These are phyloP conservation scores for Discoglossus pictus DNA, from an alignment of 2,797 vertebrate species.

Conservation along the genomic window DNA sequence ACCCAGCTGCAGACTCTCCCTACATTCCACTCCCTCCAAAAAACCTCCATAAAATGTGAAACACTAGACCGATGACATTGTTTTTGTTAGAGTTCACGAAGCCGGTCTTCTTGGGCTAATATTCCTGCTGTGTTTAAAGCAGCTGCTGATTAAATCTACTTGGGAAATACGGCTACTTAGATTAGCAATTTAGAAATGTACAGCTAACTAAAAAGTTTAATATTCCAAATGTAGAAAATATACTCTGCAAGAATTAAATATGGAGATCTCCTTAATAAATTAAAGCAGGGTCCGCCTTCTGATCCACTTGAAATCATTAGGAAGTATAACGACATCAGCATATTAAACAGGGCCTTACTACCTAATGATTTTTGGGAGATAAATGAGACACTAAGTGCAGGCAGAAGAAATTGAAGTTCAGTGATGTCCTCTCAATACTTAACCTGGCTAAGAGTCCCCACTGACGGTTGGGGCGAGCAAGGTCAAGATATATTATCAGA, in stretches of 20 bases:
- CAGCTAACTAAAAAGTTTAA: conserved; percentile 15
- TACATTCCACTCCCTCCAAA: neutral
- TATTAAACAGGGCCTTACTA: neutral
- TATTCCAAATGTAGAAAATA: conserved; percentile 6
- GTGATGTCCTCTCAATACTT: too few relatives aligned
- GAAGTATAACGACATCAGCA: neutral
- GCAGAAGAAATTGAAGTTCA: too few relatives aligned
- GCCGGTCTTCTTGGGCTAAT: neutral
- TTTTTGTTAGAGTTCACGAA: neutral
- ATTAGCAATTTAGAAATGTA: conserved; percentile 34
- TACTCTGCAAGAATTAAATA: conserved; percentile 3
- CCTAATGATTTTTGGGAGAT: neutral
- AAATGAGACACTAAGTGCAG: neutral
- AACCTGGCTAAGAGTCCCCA: too few relatives aligned
- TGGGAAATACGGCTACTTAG: neutral
- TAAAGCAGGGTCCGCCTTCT: neutral
- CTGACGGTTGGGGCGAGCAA: too few relatives aligned
- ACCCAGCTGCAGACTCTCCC: neutral
- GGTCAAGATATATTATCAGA: too few relatives aligned
- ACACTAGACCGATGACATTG: too few relatives aligned
- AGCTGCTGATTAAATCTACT: conserved; percentile 1
- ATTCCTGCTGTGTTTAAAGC: conserved; percentile 13
- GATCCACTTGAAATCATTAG: conserved; percentile 8
- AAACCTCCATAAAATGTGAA: too few relatives aligned
- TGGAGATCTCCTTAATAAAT: conserved; percentile 12